Conservation (phyloP, 1,140 invertebrate genomes). For the Agrypnia vestita region DNA sequence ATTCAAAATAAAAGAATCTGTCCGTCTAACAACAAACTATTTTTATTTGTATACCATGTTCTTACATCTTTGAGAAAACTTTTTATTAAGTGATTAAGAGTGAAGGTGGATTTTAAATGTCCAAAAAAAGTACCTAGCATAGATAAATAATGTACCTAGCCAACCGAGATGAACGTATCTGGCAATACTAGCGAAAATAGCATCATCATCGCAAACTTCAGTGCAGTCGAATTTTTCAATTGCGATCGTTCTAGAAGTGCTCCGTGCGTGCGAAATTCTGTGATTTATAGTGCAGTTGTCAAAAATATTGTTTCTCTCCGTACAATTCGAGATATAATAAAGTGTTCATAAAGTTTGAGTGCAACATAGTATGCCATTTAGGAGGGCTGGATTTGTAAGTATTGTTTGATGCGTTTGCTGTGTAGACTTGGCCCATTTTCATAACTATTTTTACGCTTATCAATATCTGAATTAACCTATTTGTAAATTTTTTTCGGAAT, state of each 20-base stretch:
- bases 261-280: slow-evolving; percentile 32
- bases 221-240: slow-evolving; percentile 42
- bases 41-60: no score
- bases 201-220: slow-evolving; percentile 42
- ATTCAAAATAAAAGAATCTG: no score
- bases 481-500: slow-evolving; percentile 28
- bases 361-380: slow-evolving; percentile 42
- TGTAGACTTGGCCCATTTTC: slow-evolving; percentile 44
- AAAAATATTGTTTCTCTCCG: slow-evolving; percentile 36
- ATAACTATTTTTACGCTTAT: slow-evolving; percentile 52
- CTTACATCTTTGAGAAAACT: no score
- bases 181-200: slow-evolving; percentile 24
- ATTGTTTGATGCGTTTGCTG: slow-evolving; percentile 29
- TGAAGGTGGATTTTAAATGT: no score
- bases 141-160: no score
- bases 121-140: no score
- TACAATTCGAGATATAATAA: slow-evolving; percentile 33
- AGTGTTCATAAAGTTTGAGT: slow-evolving; percentile 5
- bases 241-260: slow-evolving; percentile 49
- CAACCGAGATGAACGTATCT: not conserved
- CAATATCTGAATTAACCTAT: slow-evolving; percentile 44
- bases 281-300: slow-evolving; percentile 39
- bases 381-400: slow-evolving; percentile 48
- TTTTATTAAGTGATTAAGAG: no score
- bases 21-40: no score